Evolutionary conservation across 64 coral and sea anemone species (phyloP).

Genomic region (Anthopleura sola): DNA sequence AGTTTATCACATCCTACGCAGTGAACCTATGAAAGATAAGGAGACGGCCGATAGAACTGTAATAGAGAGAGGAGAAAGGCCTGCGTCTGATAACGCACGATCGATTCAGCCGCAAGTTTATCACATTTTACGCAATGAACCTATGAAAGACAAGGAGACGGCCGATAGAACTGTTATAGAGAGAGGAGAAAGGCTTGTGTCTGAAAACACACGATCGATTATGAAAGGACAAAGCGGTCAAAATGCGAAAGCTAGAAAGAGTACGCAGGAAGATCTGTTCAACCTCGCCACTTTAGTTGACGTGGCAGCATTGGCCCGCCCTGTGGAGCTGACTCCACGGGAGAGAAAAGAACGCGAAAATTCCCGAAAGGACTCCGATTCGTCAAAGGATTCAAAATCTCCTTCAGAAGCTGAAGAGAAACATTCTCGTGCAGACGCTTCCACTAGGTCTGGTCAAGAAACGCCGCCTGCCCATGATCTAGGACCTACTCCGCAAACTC

Average conservation of each 20-base stretch:
- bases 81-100: too few relatives aligned
- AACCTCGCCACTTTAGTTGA: slow-evolving; percentile 70
- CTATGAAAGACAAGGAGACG: background rate
- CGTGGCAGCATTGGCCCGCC: slow-evolving; percentile 60
- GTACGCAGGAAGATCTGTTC: slow-evolving; percentile 6
- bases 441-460: background rate
- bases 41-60: too few relatives aligned
- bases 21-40: too few relatives aligned
- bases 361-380: background rate
- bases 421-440: background rate
- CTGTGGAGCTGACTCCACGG: slow-evolving; percentile 51
- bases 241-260: slow-evolving; percentile 6
- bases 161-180: background rate
- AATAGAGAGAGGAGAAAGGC: too few relatives aligned
- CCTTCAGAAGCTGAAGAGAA: background rate
- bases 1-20: too few relatives aligned
- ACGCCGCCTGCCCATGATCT: background rate
- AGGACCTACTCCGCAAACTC: background rate
- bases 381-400: background rate
- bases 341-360: background rate
- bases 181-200: background rate
- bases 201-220: background rate
- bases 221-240: background rate
- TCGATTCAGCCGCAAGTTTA: background rate
- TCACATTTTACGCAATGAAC: background rate